phyloP scores from a whole-genome alignment of 2,797 vertebrate species.

The Miichthys miiuy region DNA sequence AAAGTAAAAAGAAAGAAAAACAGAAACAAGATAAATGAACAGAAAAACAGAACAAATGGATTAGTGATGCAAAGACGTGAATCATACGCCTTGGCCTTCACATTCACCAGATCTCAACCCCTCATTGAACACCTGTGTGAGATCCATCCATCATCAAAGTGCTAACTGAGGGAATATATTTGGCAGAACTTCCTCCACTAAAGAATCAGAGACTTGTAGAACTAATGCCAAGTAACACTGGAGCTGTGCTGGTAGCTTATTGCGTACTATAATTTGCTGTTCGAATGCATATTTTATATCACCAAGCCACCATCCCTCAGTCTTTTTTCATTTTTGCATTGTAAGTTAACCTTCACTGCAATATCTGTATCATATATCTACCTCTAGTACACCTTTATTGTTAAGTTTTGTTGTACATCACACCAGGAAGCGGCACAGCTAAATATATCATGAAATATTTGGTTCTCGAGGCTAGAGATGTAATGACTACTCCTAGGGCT shows the following conservation, averaged over 20 bases:
- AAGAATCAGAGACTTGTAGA: neutral
- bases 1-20: no score
- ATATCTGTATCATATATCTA: neutral
- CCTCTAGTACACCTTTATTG: neutral
- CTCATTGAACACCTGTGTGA: constrained; percentile 20
- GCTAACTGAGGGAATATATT: neutral
- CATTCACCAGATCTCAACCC: neutral
- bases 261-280: neutral
- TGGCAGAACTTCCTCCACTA: neutral
- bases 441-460: no score
- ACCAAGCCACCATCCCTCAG: neutral
- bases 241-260: neutral
- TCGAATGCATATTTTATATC: neutral
- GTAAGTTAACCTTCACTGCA: neutral
- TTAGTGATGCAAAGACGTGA: constrained; percentile 10
- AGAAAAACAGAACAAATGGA: no score
- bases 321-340: neutral
- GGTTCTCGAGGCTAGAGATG: no score
- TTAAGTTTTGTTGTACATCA: neutral
- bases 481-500: no score
- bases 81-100: neutral
- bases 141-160: constrained; percentile 9
- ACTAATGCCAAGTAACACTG: neutral
- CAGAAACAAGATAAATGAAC: no score
- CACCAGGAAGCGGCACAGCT: no score